Evolutionary conservation across 2,797 vertebrate species (phyloP).

Genomic region (Gobionotothen gibberifrons): DNA sequence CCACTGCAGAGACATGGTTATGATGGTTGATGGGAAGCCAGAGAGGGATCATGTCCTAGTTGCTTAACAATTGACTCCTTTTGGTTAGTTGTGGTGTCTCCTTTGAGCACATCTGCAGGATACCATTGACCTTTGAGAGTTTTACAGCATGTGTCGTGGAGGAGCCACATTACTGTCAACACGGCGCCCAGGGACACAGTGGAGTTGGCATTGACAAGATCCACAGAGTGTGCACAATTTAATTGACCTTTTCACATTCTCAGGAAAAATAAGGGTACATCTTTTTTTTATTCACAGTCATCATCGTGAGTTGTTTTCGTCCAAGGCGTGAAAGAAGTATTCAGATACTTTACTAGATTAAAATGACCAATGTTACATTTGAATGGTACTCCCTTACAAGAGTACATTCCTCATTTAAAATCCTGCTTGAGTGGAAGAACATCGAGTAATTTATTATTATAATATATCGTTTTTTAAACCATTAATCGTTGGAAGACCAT

Average conservation of each 20-base stretch:
- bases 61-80: neutral
- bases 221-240: neutral
- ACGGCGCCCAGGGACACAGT: neutral
- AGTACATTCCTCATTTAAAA: neutral
- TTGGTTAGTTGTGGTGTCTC: neutral
- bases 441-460: too few species aligned
- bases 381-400: neutral
- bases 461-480: too few species aligned
- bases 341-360: neutral
- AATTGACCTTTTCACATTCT: neutral
- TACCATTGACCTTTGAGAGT: constrained; percentile 10
- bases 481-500: too few species aligned
- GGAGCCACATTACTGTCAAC: constrained; percentile 8
- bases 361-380: neutral
- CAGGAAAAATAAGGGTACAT: neutral
- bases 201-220: constrained; percentile 5
- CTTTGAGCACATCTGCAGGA: constrained; percentile 11
- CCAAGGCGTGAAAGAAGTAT: neutral
- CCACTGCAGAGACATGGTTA: neutral
- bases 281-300: neutral
- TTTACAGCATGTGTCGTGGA: neutral
- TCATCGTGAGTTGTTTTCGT: neutral
- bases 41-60: constrained; percentile 10
- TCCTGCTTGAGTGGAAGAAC: neutral
- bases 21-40: constrained; percentile 6